Conservation (phyloP, 2,113 vertebrate genomes). For the Tragelaphus buxtoni region DNA sequence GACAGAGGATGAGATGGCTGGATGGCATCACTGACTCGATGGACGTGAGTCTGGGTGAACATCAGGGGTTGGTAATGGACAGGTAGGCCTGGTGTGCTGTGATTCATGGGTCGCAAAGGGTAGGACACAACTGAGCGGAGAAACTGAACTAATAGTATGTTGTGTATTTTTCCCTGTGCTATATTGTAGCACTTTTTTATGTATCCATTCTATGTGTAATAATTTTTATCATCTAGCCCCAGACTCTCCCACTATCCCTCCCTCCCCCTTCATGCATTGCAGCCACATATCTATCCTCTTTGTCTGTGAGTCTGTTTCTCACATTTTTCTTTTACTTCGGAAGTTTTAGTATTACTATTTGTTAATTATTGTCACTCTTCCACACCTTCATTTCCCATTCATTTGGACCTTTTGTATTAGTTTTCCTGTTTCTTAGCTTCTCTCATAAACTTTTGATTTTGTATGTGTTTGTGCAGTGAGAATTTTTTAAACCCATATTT, state of each 20-base stretch:
- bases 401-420: neutral
- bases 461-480: neutral
- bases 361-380: neutral
- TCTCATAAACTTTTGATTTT: neutral
- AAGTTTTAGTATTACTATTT: neutral
- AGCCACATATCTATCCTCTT: neutral
- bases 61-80: too few species aligned
- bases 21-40: too few species aligned
- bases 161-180: neutral
- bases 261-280: accelerated
- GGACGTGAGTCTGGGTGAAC: too few species aligned
- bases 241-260: neutral
- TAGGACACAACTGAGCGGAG: too few species aligned
- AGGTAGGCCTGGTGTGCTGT: too few species aligned
- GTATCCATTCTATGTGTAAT: neutral
- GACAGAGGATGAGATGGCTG: too few species aligned
- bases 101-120: too few species aligned
- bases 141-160: neutral
- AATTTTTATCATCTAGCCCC: neutral
- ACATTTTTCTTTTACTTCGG: neutral
- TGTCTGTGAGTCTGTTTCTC: neutral
- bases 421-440: neutral
- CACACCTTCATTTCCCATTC: neutral
- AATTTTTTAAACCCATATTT: neutral
- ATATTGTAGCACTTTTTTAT: accelerated